Base-by-base conservation (phyloP, 2,797 vertebrate genomes). In the Margarornis squamiger region DNA sequence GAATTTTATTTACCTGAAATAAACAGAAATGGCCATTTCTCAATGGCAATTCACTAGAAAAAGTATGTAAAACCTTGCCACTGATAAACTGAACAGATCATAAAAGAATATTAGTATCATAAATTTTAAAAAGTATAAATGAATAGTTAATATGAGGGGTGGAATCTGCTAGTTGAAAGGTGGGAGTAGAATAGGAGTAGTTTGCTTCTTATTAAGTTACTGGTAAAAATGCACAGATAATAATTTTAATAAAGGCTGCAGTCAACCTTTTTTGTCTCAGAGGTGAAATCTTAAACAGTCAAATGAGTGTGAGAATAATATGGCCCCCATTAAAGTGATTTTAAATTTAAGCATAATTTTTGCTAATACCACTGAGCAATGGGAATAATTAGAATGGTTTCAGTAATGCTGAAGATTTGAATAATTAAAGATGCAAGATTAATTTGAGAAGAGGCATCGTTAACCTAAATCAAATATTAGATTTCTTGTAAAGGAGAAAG, bases 381-480 rank as follows among this genome's bases (percentile, higher is more conserved):
- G 96, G 94, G 97, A 96, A 97, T 97, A 97, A 97, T 98, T 98
- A 98, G 95, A 96, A 97, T 83, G 91, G 91, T 93, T 97, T 97
- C 84, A 95, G 94, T 86, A 97, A 97, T 83, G 79, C 66, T 95
- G 75, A 73, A 95, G 90, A 96, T 81, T 97, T 98, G 93, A 98
- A 98, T 98, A 98, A 98, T 97, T 98, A 97, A 98, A 97, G 92
- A 81, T 75, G 95, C 51, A 97, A 97, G 96, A 97, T 97, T 97
- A 97, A 98, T 97, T 97, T 97, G 52, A 96, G 92, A 92, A 97
- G 95, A 95, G 93, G 80, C 94, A 97, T 97, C 95, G 97, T 97
- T 97, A 97, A 95, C 96, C 95, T 93, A 98, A 98, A 97, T 97
- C 93, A 97, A 98, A 97, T 97, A 97, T 97, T 97, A 97, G 93